Conservation (phyloP, 2,113 vertebrate genomes). For the Ursus arctos region DNA sequence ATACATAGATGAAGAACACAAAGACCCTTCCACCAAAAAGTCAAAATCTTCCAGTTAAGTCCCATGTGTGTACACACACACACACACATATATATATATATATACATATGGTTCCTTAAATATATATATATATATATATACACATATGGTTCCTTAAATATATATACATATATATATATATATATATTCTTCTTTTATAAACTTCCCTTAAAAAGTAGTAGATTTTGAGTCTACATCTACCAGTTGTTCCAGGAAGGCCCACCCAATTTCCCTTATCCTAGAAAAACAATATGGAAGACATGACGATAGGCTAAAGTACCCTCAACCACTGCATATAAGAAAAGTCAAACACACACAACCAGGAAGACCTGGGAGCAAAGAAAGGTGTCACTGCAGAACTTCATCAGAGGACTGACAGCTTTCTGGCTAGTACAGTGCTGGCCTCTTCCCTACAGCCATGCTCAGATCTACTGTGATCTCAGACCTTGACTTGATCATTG, state of each 20-base stretch:
- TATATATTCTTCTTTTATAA: background rate
- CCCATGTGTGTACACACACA: background rate
- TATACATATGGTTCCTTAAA: background rate
- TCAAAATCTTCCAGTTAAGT: no score
- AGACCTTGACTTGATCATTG: background rate
- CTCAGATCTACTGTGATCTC: background rate
- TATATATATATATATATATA: background rate
- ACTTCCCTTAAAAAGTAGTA: constrained; percentile 6
- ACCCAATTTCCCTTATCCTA: background rate
- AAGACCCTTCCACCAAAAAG: no score
- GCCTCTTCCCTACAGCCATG: background rate
- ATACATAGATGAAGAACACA: no score
- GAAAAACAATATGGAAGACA: background rate
- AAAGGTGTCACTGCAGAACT: background rate
- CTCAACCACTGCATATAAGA: background rate
- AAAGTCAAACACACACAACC: background rate
- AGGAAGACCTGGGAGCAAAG: background rate
- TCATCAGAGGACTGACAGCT: background rate
- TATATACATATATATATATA: background rate
- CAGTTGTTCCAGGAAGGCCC: background rate
- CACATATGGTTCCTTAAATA: no score
- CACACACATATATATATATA: background rate
- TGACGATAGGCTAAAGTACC: background rate
- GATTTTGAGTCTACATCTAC: background rate
- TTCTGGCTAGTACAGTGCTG: background rate